Conservation (phyloP, 2,113 vertebrate species). For the Sminthopsis crassicaudata region DNA sequence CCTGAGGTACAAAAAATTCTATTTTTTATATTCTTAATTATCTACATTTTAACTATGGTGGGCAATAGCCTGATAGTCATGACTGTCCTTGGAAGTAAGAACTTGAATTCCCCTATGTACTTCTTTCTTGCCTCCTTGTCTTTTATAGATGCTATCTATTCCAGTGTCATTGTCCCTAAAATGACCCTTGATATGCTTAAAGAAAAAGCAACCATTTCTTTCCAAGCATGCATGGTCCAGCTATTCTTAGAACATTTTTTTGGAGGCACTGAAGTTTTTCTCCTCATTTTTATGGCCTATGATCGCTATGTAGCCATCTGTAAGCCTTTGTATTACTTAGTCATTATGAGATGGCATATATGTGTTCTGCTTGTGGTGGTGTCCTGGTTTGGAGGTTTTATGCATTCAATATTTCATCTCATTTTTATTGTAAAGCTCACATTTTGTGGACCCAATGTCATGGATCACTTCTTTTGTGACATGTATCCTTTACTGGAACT, state of each 20-base stretch:
- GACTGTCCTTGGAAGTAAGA: constrained; percentile 50
- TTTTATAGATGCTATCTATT: constrained; percentile 63
- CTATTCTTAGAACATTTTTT: constrained; percentile 66
- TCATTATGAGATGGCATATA: neutral
- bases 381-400: constrained; percentile 34
- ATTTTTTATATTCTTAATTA: constrained; percentile 64
- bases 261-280: constrained; percentile 67
- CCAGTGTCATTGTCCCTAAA: constrained; percentile 59
- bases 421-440: constrained; percentile 56
- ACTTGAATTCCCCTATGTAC: constrained; percentile 60
- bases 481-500: constrained; percentile 64
- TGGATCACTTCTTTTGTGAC: constrained; percentile 68
- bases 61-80: constrained; percentile 57
- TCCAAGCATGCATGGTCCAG: constrained; percentile 61
- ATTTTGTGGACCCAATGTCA: constrained; percentile 69
- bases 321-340: constrained; percentile 69
- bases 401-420: constrained; percentile 42
- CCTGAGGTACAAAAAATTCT: constrained; percentile 55
- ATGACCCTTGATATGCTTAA: constrained; percentile 54
- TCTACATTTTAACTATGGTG: constrained; percentile 58
- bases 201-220: constrained; percentile 64
- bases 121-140: constrained; percentile 71
- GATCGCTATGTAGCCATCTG: constrained; percentile 60
- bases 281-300: constrained; percentile 70
- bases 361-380: constrained; percentile 33